Conservation (phyloP, 1,140 invertebrate genomes). For the Platyscapa corneri region DNA sequence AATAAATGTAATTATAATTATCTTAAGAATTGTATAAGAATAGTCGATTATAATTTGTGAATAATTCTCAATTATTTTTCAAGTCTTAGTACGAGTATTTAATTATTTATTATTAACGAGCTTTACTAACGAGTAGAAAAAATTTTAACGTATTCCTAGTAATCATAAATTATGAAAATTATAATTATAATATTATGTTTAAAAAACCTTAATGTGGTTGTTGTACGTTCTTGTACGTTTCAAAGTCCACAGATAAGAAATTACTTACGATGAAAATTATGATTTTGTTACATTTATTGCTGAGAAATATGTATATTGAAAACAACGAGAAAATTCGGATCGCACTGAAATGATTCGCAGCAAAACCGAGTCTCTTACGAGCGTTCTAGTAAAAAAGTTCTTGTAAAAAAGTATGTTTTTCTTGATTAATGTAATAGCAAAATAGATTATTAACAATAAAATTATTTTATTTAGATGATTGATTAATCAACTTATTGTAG, state of each 20-base stretch:
- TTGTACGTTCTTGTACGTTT: background rate
- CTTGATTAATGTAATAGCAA: background rate
- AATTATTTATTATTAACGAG: background rate
- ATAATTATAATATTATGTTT: background rate
- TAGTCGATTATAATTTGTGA: background rate
- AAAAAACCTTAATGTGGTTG: background rate
- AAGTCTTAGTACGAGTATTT: background rate
- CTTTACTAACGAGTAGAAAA: background rate
- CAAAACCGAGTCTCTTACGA: background rate
- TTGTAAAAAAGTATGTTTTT: no score
- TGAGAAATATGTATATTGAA: background rate
- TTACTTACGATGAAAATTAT: background rate
- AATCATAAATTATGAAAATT: background rate
- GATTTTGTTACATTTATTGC: background rate
- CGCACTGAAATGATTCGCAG: background rate
- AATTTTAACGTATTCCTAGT: background rate
- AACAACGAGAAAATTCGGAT: background rate
- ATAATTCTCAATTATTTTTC: background rate
- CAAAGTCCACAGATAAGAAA: slow-evolving; percentile 36
- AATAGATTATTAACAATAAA: no score
- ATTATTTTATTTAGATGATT: no score
- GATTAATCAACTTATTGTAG: no score
- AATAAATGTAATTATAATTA: background rate
- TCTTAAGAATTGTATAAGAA: background rate
- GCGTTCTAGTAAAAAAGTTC: no score